phyloP scores from a whole-genome alignment of 1,140 invertebrate genomes.

The Dreissena rostriformis region DNA sequence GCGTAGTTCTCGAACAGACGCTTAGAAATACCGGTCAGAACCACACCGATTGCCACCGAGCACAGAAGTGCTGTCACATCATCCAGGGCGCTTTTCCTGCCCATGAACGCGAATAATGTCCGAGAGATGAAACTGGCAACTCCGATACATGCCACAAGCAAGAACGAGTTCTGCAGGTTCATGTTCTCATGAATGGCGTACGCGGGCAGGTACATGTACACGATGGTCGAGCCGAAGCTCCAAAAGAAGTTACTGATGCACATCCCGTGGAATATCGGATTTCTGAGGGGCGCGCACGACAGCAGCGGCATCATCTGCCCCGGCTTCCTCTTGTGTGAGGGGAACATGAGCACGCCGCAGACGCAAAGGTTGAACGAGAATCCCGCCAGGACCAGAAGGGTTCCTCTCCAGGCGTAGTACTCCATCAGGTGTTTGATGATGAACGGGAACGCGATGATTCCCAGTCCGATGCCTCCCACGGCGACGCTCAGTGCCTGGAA shows the following conservation, averaged over 20 bases:
- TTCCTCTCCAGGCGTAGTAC: slow-evolving; percentile 90
- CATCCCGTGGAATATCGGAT: slow-evolving; percentile 76
- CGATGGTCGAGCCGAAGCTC: slow-evolving; percentile 77
- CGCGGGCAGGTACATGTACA: slow-evolving; percentile 78
- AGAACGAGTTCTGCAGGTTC: slow-evolving; percentile 69
- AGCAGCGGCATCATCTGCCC: slow-evolving; percentile 71
- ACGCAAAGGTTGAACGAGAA: slow-evolving; percentile 93
- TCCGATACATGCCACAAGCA: slow-evolving; percentile 74
- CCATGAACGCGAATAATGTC: slow-evolving; percentile 78
- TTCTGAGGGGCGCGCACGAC: slow-evolving; percentile 74
- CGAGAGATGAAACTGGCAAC: slow-evolving; percentile 73
- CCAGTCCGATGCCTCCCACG: slow-evolving; percentile 72
- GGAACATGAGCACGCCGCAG: slow-evolving; percentile 86
- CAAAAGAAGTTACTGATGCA: slow-evolving; percentile 79
- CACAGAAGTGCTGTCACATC: slow-evolving; percentile 75
- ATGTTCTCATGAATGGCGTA: slow-evolving; percentile 74
- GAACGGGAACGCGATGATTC: slow-evolving; percentile 77
- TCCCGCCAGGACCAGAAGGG: slow-evolving; percentile 91
- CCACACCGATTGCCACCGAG: slow-evolving; percentile 72
- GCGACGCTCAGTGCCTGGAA: slow-evolving; percentile 73
- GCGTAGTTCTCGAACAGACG: slow-evolving; percentile 75
- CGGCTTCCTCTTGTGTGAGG: slow-evolving; percentile 64
- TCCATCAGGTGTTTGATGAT: slow-evolving; percentile 71
- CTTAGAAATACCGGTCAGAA: slow-evolving; percentile 75
- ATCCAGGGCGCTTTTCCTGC: slow-evolving; percentile 74